These are phyloP conservation scores for Vanacampus margaritifer DNA, from an alignment of 2,113 vertebrate genomes.

Conservation along the genomic window DNA sequence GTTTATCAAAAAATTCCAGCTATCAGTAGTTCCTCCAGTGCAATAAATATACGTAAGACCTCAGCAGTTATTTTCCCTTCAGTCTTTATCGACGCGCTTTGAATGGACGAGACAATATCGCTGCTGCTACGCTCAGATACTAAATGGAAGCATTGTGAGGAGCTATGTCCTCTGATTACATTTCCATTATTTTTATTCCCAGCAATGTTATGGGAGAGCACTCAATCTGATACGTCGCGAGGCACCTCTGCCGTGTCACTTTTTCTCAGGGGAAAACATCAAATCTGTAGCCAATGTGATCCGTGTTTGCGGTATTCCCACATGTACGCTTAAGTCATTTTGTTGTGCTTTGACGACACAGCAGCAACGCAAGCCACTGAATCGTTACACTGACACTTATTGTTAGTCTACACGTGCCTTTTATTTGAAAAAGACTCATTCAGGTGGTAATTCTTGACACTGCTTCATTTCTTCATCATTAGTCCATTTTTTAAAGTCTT, in stretches of 20 bases:
- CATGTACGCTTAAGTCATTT: too few species aligned
- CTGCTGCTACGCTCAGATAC: neutral
- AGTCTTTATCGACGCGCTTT: neutral
- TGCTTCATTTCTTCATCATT: too few species aligned
- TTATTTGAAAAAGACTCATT: too few species aligned
- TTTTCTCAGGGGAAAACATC: neutral
- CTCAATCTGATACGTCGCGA: neutral
- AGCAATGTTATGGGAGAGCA: neutral
- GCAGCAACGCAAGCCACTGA: neutral
- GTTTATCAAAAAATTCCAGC: conserved; percentile 23
- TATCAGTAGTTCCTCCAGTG: neutral
- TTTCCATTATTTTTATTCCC: neutral
- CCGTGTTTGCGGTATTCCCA: neutral
- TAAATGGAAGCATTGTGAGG: neutral
- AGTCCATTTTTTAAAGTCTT: too few species aligned
- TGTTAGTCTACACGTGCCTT: too few species aligned
- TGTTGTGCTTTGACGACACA: neutral
- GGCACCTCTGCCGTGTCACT: neutral
- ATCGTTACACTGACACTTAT: too few species aligned
- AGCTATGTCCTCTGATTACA: conserved; percentile 11
- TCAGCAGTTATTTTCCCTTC: conserved; percentile 1
- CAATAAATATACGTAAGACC: neutral
- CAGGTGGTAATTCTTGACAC: too few species aligned
- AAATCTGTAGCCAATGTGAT: neutral
- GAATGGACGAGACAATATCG: conserved; percentile 1